Conservation (phyloP, 2,113 vertebrate species). For the Ondatra zibethicus region DNA sequence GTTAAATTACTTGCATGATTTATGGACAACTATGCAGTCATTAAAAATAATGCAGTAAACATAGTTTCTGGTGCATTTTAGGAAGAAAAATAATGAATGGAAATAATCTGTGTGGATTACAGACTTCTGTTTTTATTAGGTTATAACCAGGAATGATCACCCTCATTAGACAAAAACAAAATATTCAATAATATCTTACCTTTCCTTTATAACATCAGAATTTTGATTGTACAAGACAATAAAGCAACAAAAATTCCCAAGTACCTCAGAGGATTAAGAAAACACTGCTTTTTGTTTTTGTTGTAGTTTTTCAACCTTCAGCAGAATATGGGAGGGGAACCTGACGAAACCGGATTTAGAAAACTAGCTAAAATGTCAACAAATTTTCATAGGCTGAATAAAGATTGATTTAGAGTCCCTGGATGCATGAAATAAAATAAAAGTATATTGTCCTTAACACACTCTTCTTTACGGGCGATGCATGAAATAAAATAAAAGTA, state of each 20-base stretch:
- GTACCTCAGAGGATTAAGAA: neutral
- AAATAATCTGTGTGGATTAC: neutral
- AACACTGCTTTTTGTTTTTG: neutral
- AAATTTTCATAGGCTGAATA: neutral
- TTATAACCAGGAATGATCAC: neutral
- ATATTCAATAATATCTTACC: neutral
- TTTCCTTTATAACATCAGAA: conserved; percentile 14
- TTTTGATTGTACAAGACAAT: neutral
- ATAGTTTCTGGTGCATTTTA: neutral
- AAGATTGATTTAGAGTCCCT: neutral
- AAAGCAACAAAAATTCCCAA: neutral
- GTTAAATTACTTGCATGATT: neutral
- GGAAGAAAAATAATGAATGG: neutral
- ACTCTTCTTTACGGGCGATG: too few species aligned
- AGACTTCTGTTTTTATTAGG: neutral
- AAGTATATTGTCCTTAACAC: neutral
- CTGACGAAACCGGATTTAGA: neutral
- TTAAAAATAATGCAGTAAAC: conserved; percentile 39
- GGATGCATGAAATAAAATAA: neutral
- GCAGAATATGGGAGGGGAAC: neutral
- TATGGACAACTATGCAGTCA: conserved; percentile 34
- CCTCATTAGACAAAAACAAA: neutral
- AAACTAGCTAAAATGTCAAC: neutral
- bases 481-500: neutral
- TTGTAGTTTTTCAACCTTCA: neutral